Base-by-base conservation (phyloP, 2,113 vertebrate genomes). In the Festucalex cinctus region DNA sequence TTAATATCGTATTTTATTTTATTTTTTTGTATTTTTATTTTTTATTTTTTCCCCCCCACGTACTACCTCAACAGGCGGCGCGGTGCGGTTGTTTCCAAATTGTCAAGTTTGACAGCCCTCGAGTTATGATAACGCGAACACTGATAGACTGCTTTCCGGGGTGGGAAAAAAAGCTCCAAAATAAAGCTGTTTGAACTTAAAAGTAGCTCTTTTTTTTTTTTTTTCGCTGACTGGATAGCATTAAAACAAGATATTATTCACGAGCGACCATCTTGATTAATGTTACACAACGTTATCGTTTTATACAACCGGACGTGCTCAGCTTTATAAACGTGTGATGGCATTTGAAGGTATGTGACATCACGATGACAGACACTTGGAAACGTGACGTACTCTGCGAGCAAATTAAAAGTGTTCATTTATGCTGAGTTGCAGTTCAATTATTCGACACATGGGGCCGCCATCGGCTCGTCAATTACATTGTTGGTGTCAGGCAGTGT, bases 401-500 rank as follows among this genome's bases (percentile, higher is more conserved):
- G 9, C 12, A 46, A n/a, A 73, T 54, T 1, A 17, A 58, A 73
- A 28, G 43, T 4, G 44, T 14, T 3, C 20, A 46, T 57, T 51
- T 26, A 39, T 73, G 66, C 0, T 26, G 0, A 46, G 26, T 48
- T 77, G 80, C 28, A 58, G 0, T 80, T 77, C 43, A 8, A 35
- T 0, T 16, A 14, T 36, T 9, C 4, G 63, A 41, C 82, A 70
- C 84, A 72, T 17, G n/a, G 65, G 20, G 80, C 78, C 41, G 78
- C 78, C 61, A 70, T 60, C 26, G 20, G 20, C 14, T 68, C 61
- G 35, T 14, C n/a, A n/a, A 37, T 64, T 57, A 69, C n/a, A 17
- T 57, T 41, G 8, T 16, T 5, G 5, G 12, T 32, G n/a, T 26
- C 14, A 24, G 3, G 13, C 12, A 22, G 14, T 8, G 9, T 61